phyloP scores from a whole-genome alignment of 2,888 invertebrate species.

The Tortrix viridana region DNA sequence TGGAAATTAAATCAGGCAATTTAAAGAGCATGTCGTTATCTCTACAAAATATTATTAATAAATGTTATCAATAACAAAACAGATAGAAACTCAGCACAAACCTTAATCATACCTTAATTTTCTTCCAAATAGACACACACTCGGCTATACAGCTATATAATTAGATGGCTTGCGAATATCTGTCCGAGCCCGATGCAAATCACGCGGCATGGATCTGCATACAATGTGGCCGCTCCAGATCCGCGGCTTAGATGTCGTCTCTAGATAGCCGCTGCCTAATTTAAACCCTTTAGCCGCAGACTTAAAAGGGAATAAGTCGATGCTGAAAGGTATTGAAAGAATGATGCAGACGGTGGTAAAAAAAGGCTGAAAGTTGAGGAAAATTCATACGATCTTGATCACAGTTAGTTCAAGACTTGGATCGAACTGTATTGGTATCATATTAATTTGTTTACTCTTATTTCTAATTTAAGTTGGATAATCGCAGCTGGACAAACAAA shows the following conservation, averaged over 20 bases:
- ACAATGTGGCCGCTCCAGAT: constrained; percentile 79
- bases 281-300: constrained; percentile 54
- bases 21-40: constrained; percentile 48
- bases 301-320: constrained; percentile 31
- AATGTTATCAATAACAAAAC: not conserved
- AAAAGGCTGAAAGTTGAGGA: too few relatives aligned
- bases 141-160: constrained; percentile 36
- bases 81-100: not conserved
- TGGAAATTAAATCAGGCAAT: constrained; percentile 63
- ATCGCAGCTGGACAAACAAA: too few relatives aligned
- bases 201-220: constrained; percentile 71
- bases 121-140: constrained; percentile 11
- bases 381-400: too few relatives aligned
- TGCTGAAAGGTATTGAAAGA: not conserved
- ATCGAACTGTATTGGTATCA: too few relatives aligned
- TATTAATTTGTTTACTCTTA: too few relatives aligned
- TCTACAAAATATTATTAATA: constrained; percentile 9
- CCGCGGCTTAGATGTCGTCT: constrained; percentile 68
- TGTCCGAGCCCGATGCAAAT: constrained; percentile 76
- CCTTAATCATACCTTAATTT: not conserved
- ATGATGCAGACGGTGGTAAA: too few relatives aligned
- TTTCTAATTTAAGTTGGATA: too few relatives aligned
- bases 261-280: constrained; percentile 73
- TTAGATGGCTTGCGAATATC: constrained; percentile 59
- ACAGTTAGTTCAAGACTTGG: too few relatives aligned